Evolutionary conservation across 2,113 vertebrate species (phyloP), one percentile per base, ranked within the genome.

Genomic region (Osmerus eperlanus): DNA sequence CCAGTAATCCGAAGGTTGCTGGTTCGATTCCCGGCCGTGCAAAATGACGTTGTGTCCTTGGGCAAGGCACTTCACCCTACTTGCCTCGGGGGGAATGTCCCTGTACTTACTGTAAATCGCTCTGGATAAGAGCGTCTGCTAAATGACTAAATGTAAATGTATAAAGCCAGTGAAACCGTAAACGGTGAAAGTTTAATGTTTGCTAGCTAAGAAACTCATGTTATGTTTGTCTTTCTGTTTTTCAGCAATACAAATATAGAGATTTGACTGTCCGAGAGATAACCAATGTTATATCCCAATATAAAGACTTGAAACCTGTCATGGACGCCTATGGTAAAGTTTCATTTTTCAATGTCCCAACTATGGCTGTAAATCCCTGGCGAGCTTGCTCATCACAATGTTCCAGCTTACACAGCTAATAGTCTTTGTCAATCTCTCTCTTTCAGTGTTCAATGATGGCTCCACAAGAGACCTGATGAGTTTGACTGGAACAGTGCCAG

Each of bases 301-400:
- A 99, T 90, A 98, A 98, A 91, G 97, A 99, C 85, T 93, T 99
- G 86, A 99, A 97, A 84, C 97, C 97, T 32, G 87, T 97, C 55
- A 94, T 97, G 94, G 97, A 99, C 89, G 92, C 94, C 23, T 99
- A 98, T 76, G 97, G 97, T 99, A 83, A 91, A 90, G 25, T 5
- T 5, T 1, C 0, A 72, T 0, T 67, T 0, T 18, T n/a, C 14
- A 14, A 18, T 1, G 11, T 55, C 4, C 70, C 0, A 4, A 47
- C 0, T 18, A 58, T 32, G 1, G 25, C 29, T 51, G 11, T 56
- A 15, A 9, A 12, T 47, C 41, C 9, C 41, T 11, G 41, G 0
- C 9, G 6, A 12, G 9, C 41, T 47, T 12, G 41, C 41, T 47
- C 41, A 47, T 47, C 41, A 47, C 41, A 47, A 12, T 9, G 2